A percentile compares a stretch with the other conserved stretches of the same genome.
These are phyloP conservation scores for Stichopus horrens DNA, from an alignment of 53 echinoderm and acorn worm genomes.

Conservation along the genomic window DNA sequence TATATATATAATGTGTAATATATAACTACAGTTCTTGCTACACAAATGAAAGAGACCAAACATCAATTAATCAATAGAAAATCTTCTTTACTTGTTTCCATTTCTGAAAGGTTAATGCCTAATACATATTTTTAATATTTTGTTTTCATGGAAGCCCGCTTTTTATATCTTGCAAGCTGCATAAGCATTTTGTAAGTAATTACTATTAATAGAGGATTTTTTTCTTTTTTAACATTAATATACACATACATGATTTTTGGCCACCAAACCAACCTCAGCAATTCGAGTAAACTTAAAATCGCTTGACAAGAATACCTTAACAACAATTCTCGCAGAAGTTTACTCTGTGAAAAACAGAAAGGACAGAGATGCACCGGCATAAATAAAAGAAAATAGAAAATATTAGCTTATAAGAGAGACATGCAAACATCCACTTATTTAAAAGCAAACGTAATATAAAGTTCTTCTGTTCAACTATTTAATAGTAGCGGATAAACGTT, in stretches of 20 bases:
- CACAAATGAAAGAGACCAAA: too few relatives aligned
- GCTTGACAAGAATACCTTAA: neutral
- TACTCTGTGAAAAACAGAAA: neutral
- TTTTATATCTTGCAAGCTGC: too few relatives aligned
- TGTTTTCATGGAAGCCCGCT: neutral
- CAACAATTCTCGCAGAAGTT: neutral
- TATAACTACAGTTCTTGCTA: too few relatives aligned
- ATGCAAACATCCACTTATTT: too few relatives aligned
- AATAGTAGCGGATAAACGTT: too few relatives aligned
- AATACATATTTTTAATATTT: neutral
- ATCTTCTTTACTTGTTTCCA: too few relatives aligned
- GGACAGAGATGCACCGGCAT: neutral
- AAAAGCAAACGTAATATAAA: too few relatives aligned
- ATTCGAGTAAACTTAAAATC: conserved; percentile 13
- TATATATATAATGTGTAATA: too few relatives aligned
- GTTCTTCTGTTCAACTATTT: too few relatives aligned
- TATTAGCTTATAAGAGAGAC: too few relatives aligned
- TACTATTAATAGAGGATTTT: neutral
- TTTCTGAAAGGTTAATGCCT: neutral
- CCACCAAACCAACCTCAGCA: conserved; percentile 34
- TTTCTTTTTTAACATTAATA: neutral
- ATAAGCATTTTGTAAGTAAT: too few relatives aligned
- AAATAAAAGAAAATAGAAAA: neutral
- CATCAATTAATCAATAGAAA: too few relatives aligned
- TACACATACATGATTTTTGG: conserved; percentile 7